Evolutionary conservation across 2,888 invertebrate species (phyloP), one percentile per base, ranked within the genome.

Genomic region (Podotricha telesiphe): DNA sequence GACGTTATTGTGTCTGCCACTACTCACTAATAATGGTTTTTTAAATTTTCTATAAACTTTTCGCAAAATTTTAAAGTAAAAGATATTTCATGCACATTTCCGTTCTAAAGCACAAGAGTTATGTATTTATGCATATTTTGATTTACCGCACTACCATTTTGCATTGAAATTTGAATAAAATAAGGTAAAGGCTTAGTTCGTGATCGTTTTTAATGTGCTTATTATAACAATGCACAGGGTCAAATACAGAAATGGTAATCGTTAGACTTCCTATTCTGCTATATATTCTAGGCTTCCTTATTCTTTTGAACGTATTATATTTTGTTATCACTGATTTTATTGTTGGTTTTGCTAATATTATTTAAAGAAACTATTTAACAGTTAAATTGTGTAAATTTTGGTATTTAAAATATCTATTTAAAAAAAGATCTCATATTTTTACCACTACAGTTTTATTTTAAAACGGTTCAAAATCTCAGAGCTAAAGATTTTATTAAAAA

Each of bases 161-260:
- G 62, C 19, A 62, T 62, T 37, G 48, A 34, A 48, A 47, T 62
- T 62, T 48, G 19, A 62, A 62, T 50, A 62, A 34, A 50, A 47
- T 50, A 50, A 62, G 47, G 48, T 17, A 48, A 62, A 48, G 34
- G 48, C 17, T 50, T 34, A 19, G 34, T 48, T 62, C 62, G 62
- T 62, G 62, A 62, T 37, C 50, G 48, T 62, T 62, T 62, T 62
- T 62, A 62, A 50, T 62, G 48, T 62, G 79, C 74, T 71, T 72
- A 74, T 76, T 75, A 77, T 75, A 76, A 73, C 74, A 75, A 70
- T 70, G 69, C 71, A 70, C 67, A 42, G 50, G 59, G 66, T 34
- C 70, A 71, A 76, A 73, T 77, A 79, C 84, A 78, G 80, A 83
- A 83, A 84, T 79, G 82, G 79, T 77, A 74, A 73, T 73, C 75